These are phyloP conservation scores for Falco peregrinus DNA, from an alignment of 2,797 vertebrate species.

Conservation along the genomic window DNA sequence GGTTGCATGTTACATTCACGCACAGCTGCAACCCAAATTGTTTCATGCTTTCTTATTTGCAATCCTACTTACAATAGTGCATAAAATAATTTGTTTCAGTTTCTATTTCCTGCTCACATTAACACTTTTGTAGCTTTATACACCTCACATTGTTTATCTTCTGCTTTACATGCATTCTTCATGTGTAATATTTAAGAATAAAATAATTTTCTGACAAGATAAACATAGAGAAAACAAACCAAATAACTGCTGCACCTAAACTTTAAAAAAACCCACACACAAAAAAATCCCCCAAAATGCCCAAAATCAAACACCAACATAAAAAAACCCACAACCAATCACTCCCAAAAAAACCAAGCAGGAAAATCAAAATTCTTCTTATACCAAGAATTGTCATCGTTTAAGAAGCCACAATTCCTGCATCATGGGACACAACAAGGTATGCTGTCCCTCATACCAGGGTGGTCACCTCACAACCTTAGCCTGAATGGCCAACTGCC, in stretches of 20 bases:
- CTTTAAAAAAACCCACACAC: background rate
- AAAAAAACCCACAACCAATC: background rate
- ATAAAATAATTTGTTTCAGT: background rate
- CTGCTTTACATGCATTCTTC: background rate
- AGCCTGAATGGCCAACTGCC: background rate
- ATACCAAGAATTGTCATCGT: background rate
- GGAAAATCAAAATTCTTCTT: background rate
- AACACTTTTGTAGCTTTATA: background rate
- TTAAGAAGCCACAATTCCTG: background rate
- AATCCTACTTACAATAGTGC: background rate
- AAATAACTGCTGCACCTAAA: background rate
- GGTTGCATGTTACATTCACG: accelerated
- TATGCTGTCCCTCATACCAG: accelerated
- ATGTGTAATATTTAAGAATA: background rate
- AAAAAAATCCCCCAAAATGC: background rate
- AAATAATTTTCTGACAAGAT: background rate
- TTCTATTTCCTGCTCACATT: background rate
- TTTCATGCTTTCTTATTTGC: background rate
- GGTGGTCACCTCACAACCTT: background rate
- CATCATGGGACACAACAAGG: background rate
- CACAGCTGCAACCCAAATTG: background rate
- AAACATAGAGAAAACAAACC: background rate
- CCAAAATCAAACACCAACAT: background rate
- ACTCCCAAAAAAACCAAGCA: accelerated
- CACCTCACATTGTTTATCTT: background rate